Evolutionary conservation across 1,140 invertebrate genomes (phyloP).

Genomic region (Coboldia fuscipes): DNA sequence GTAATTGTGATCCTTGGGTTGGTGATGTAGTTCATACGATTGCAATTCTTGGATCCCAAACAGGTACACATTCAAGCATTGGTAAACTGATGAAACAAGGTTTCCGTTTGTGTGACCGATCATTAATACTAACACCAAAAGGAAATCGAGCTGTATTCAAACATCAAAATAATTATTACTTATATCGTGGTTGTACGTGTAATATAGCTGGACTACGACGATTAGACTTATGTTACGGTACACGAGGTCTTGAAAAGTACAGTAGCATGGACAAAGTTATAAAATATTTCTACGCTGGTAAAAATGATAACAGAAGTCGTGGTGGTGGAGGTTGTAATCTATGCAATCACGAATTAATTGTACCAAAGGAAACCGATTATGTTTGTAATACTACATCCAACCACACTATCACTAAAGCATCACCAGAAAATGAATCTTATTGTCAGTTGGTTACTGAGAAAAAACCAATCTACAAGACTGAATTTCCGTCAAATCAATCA

Average conservation of each 20-base stretch:
- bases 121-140: constrained; percentile 19
- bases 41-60: constrained; percentile 18
- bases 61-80: constrained; percentile 17
- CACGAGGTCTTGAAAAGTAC: constrained; percentile 15
- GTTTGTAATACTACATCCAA: too few species aligned
- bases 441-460: too few species aligned
- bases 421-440: too few species aligned
- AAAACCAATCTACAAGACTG: too few species aligned
- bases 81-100: constrained; percentile 16
- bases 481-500: too few species aligned
- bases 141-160: constrained; percentile 19
- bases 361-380: too few species aligned
- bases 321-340: too few species aligned
- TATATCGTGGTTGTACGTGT: constrained; percentile 18
- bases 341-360: too few species aligned
- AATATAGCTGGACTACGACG: constrained; percentile 18
- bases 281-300: too few species aligned
- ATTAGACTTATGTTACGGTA: constrained; percentile 15
- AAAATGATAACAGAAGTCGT: too few species aligned
- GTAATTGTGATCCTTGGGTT: too few species aligned
- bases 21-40: constrained; percentile 16
- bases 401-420: too few species aligned
- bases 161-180: constrained; percentile 13
- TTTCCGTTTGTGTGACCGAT: constrained; percentile 16
- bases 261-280: constrained; percentile 14